These are phyloP conservation scores for Amphiura filiformis DNA, from an alignment of 35 echinoderm and acorn worm species.

Conservation along the genomic window DNA sequence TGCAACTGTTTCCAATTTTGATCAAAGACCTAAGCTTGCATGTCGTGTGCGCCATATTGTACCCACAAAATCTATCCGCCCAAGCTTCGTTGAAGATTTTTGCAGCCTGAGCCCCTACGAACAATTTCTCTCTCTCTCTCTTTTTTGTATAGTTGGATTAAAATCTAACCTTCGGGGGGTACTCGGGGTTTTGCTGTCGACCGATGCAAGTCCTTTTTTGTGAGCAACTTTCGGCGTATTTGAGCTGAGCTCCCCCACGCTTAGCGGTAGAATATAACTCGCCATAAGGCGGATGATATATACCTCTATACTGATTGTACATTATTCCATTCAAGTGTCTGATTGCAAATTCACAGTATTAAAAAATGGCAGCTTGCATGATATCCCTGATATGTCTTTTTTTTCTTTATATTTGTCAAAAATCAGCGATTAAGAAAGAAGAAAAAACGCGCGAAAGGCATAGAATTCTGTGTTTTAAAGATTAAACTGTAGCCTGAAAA, in stretches of 20 bases:
- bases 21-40: background rate
- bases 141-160: background rate
- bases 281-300: conserved; percentile 9
- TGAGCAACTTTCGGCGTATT: conserved; percentile 7
- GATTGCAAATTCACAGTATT: background rate
- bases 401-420: background rate
- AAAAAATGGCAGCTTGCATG: conserved; percentile 13
- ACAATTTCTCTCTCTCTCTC: background rate
- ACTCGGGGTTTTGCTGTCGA: background rate
- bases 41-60: background rate
- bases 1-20: background rate
- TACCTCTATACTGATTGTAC: background rate
- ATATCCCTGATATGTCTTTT: background rate
- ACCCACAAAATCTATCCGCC: background rate
- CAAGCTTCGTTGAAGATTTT: background rate
- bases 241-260: conserved; percentile 10
- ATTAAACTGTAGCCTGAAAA: background rate
- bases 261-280: background rate
- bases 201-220: background rate
- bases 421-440: background rate
- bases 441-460: background rate
- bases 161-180: background rate
- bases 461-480: background rate
- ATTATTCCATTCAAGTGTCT: background rate
- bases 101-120: background rate